Conservation (phyloP, 2,888 invertebrate species). For the Alentia gelatinosa region DNA sequence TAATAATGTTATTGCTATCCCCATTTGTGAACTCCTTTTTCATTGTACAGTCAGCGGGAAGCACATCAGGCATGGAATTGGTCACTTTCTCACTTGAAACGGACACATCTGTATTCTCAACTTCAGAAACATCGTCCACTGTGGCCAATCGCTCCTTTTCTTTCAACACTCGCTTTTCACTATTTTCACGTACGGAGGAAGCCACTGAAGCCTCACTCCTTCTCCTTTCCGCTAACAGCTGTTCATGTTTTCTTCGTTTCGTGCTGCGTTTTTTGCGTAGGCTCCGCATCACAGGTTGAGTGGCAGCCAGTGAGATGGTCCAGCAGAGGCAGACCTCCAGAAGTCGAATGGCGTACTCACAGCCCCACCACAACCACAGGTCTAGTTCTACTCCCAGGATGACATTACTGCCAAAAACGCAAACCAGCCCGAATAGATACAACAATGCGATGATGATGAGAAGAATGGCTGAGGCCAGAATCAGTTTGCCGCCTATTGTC, state of each 20-base stretch:
- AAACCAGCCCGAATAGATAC: not conserved
- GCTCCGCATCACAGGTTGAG: not conserved
- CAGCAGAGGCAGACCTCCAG: not conserved
- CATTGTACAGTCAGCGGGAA: too few species aligned
- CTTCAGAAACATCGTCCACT: too few species aligned
- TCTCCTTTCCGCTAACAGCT: not conserved
- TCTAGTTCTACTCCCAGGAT: not conserved
- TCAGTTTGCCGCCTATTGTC: not conserved
- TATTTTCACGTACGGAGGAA: not conserved
- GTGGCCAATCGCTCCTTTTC: too few species aligned
- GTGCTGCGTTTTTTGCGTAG: not conserved
- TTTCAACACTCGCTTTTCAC: too few species aligned
- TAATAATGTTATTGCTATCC: too few species aligned
- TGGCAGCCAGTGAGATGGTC: not conserved
- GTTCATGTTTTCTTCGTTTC: not conserved
- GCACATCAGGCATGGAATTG: too few species aligned
- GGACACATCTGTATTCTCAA: too few species aligned
- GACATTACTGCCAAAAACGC: not conserved
- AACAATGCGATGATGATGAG: not conserved
- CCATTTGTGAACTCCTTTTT: too few species aligned
- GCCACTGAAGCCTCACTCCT: not conserved
- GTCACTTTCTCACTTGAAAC: too few species aligned
- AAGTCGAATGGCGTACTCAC: not conserved
- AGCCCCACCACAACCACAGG: constrained; percentile 21
- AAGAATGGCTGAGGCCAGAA: not conserved